phyloP scores from a whole-genome alignment of 2,113 vertebrate species.

The Agapornis roseicollis region DNA sequence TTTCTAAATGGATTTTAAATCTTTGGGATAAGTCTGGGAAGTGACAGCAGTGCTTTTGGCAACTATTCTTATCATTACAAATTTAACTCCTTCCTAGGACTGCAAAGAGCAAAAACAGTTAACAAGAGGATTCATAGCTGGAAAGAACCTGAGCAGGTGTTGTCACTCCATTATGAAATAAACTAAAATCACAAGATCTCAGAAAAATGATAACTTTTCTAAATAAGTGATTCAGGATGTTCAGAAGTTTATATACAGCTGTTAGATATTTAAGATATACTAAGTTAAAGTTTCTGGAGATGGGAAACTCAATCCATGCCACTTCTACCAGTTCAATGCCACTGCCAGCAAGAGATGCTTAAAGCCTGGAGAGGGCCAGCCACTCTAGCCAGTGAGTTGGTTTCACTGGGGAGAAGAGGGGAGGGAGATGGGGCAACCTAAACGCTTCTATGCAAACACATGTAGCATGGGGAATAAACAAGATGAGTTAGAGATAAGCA shows the following conservation, averaged over 20 bases:
- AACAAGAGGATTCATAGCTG: neutral
- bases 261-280: neutral
- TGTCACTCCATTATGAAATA: neutral
- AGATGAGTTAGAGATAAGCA: neutral
- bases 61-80: neutral
- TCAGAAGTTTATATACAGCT: neutral
- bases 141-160: neutral
- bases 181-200: neutral
- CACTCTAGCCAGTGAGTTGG: neutral
- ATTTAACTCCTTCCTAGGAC: neutral
- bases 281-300: neutral
- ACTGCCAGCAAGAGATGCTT: neutral
- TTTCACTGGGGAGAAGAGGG: neutral
- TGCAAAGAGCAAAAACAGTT: neutral
- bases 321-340: neutral
- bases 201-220: neutral
- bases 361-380: neutral
- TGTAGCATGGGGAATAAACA: neutral
- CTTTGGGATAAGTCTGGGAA: neutral
- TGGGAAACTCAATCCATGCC: neutral
- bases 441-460: neutral
- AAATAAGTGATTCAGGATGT: neutral
- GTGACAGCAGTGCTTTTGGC: neutral
- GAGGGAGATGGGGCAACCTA: neutral
- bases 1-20: constrained; percentile 5